phyloP scores from a whole-genome alignment of 2,113 vertebrate species.

The Nyctereutes procyonoides region DNA sequence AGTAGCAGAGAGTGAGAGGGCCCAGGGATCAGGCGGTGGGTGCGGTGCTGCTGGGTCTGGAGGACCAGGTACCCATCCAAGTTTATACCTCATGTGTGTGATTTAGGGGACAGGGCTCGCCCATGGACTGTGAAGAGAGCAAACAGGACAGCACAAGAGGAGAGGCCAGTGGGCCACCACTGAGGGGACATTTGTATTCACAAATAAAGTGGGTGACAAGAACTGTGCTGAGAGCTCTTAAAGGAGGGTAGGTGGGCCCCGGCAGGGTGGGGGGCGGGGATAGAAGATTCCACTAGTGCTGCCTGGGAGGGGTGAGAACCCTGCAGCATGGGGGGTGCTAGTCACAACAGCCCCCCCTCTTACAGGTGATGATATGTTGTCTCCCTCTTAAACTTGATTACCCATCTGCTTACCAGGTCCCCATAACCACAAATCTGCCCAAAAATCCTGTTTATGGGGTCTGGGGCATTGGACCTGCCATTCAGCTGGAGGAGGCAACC shows the following conservation, averaged over 20 bases:
- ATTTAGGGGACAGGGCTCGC: not conserved
- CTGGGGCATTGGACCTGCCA: conserved; percentile 62
- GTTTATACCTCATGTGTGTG: rapidly evolving
- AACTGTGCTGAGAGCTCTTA: not conserved
- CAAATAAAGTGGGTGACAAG: not conserved
- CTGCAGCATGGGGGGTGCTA: not conserved
- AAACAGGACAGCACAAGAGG: no score
- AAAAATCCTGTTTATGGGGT: conserved; percentile 60
- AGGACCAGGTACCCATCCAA: not conserved
- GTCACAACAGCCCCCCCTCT: not conserved
- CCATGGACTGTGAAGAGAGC: not conserved
- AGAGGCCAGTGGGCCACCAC: not conserved
- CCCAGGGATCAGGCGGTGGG: rapidly evolving
- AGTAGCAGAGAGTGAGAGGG: not conserved
- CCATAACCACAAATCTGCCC: not conserved
- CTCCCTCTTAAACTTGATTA: conserved; percentile 43
- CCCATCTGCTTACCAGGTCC: not conserved
- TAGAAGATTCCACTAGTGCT: not conserved
- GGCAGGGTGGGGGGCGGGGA: rapidly evolving
- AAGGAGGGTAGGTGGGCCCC: not conserved
- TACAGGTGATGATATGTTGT: not conserved
- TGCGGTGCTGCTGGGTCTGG: rapidly evolving
- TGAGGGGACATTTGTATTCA: not conserved
- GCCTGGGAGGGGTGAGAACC: not conserved
- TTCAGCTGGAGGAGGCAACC: conserved; percentile 37